Base-by-base conservation (phyloP, 2,888 invertebrate species). In the Omphaloscelis lunosa region DNA sequence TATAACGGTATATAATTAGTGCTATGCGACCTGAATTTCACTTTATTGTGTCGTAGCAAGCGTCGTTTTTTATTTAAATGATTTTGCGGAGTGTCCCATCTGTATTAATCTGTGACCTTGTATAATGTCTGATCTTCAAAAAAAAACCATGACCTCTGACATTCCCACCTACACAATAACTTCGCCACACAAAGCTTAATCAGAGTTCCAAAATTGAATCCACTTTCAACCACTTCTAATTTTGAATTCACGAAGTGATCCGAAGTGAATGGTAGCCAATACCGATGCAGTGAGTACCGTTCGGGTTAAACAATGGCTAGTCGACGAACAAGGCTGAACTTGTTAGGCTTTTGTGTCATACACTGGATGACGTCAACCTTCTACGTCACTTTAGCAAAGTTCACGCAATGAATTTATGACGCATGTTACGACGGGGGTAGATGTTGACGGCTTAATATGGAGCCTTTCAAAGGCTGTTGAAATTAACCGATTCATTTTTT, bases 231-330 rank as follows among this genome's bases (percentile, higher is more conserved):
- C 61, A 70, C 51, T 71, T 48, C 29, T 12, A 79, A 80, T 83
- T 69, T 80, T 41, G 79, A 58, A 69, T 79, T 58, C 56, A 67
- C 83, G 83, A 67, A 82, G 59, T 77, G 77, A 27, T 67, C 69
- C 34, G 69, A 78, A 68, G 79, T 78, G 68, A 51, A 68, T 67
- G 27, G 58, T 27, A 79, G 51, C 79, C 70, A 79, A 80, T 78
- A 68, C 23, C 23, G 70, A 77, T 20, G 51, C 79, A 58, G 51
- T 20, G 63, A 79, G 23, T 15, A 23, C 23, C 69, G 41, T 51
- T 79, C 63, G 51, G 34, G 23, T 48, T 34, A 51, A 83, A 79
- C 83, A 80, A 83, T 53, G 15, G 83, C 56, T 17, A 34, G 20
- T 62, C 41, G 23, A n/a, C 63, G 69, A 83, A 61, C 66, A 48